Percentiles rank a stretch among this genome's conserved stretches.
phyloP scores from a whole-genome alignment of 2,113 vertebrate genomes.

The Hippolais icterina region DNA sequence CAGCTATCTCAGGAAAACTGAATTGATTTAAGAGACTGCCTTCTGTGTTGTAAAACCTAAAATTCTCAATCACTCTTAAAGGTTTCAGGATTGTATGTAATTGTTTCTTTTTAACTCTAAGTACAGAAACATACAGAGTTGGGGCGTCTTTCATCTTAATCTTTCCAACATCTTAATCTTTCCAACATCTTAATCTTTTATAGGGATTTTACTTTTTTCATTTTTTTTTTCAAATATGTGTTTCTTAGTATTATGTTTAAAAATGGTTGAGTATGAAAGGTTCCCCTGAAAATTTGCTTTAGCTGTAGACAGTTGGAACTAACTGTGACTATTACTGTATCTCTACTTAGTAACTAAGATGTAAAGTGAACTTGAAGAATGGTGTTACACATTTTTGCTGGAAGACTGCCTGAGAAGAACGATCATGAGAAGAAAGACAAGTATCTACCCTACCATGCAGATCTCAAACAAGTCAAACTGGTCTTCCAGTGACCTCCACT shows the following conservation, averaged over 20 bases:
- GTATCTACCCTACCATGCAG: accelerated
- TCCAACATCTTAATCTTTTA: background rate
- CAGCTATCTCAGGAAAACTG: background rate
- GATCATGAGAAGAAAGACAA: background rate
- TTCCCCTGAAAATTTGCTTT: background rate
- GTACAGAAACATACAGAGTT: background rate
- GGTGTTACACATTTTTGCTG: accelerated
- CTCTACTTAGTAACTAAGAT: background rate
- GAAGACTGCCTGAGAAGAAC: background rate
- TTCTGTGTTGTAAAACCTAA: background rate
- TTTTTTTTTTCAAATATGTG: background rate
- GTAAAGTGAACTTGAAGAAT: background rate
- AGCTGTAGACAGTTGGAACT: background rate
- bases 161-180: background rate
- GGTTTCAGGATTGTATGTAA: background rate
- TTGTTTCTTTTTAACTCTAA: background rate
- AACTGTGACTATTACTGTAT: background rate
- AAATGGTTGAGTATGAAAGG: background rate
- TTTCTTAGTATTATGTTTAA: background rate
- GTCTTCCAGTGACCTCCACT: background rate
- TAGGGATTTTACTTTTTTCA: background rate
- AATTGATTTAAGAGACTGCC: background rate
- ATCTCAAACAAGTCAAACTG: background rate
- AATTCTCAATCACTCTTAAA: background rate
- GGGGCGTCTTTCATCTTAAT: background rate